These are phyloP conservation scores for Sphenodon punctatus DNA, from an alignment of 2,797 vertebrate species.

Conservation along the genomic window DNA sequence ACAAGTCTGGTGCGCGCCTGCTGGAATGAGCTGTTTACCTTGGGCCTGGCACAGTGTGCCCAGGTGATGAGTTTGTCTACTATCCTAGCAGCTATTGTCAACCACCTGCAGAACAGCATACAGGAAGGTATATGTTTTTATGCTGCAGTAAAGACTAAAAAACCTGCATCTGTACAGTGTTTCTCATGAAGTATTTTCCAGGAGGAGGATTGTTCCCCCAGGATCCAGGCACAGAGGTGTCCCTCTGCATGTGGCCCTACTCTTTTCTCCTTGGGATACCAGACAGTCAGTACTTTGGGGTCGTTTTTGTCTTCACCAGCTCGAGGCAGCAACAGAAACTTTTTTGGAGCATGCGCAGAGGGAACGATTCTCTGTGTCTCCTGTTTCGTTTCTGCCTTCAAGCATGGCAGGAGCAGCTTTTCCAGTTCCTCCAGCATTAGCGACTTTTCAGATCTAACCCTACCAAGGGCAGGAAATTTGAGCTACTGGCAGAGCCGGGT, in stretches of 20 bases:
- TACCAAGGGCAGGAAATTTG: no score
- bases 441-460: no score
- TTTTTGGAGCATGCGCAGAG: no score
- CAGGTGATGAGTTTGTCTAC: slow-evolving; percentile 98
- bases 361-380: no score
- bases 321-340: no score
- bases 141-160: accelerated
- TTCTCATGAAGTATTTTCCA: not conserved
- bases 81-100: slow-evolving; percentile 94
- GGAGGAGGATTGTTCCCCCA: not conserved
- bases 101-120: slow-evolving; percentile 95
- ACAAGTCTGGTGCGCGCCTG: slow-evolving; percentile 94
- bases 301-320: no score
- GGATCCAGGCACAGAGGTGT: not conserved
- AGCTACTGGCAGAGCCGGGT: no score
- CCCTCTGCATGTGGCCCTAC: not conserved
- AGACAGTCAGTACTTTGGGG: no score
- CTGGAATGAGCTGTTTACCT: slow-evolving; percentile 97
- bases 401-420: no score
- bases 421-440: no score
- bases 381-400: no score
- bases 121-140: slow-evolving; percentile 88
- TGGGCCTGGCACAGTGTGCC: slow-evolving; percentile 95
- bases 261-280: not conserved
- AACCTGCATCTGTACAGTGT: not conserved